Evolutionary conservation across 2,797 vertebrate genomes (phyloP).

Genomic region (Melanotaenia parkinsoni): DNA sequence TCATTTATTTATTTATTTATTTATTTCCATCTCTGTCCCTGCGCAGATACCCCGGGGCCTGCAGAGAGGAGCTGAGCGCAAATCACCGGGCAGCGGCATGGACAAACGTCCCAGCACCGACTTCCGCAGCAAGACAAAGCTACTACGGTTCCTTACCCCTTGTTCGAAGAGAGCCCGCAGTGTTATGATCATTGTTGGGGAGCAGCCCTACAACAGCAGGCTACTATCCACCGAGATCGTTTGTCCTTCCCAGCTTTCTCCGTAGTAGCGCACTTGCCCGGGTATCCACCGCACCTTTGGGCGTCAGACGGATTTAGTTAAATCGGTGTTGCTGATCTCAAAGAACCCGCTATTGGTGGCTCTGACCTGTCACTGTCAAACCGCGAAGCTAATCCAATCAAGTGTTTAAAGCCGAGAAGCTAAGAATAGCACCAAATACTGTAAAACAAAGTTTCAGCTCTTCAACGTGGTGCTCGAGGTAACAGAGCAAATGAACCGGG

Average conservation of each 20-base stretch:
- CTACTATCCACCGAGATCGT: constrained; percentile 53
- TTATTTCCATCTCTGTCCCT: constrained; percentile 56
- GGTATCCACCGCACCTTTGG: constrained; percentile 69
- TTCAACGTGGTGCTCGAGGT: constrained; percentile 39
- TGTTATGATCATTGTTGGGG: constrained; percentile 76
- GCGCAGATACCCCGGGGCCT: constrained; percentile 73
- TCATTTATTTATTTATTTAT: constrained; percentile 26
- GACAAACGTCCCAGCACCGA: constrained; percentile 64
- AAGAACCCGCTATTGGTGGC: constrained; percentile 70
- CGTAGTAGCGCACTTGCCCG: constrained; percentile 59
- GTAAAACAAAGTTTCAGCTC: constrained; percentile 70
- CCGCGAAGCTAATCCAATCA: constrained; percentile 82
- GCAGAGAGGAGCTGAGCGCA: constrained; percentile 66
- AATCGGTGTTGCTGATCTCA: constrained; percentile 74
- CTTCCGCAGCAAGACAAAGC: constrained; percentile 62
- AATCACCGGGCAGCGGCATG: constrained; percentile 50
- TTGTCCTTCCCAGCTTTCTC: constrained; percentile 66
- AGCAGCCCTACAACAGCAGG: constrained; percentile 59
- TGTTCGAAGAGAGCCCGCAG: constrained; percentile 79
- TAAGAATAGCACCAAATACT: constrained; percentile 83
- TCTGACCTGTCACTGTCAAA: constrained; percentile 79
- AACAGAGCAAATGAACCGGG: constrained; percentile 57
- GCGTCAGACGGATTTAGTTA: constrained; percentile 80
- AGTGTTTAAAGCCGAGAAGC: constrained; percentile 77
- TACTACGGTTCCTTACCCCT: constrained; percentile 73